phyloP scores from a whole-genome alignment of 2,797 vertebrate genomes.

The Synaphobranchus kaupii region DNA sequence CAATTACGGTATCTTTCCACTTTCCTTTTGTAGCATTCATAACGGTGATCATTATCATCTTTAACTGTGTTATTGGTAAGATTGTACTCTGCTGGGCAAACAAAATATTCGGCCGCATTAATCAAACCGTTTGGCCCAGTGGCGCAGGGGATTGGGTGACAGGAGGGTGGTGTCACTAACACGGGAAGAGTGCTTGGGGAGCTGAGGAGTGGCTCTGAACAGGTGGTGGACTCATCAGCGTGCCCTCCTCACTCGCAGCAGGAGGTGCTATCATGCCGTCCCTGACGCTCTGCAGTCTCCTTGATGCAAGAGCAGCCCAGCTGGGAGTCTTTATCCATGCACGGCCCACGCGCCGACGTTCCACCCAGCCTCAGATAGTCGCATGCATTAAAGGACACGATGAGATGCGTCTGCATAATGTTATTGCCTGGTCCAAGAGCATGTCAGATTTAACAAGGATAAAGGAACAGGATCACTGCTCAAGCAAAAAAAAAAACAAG shows the following conservation, averaged over 20 bases:
- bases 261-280: neutral
- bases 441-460: slow-evolving; percentile 22
- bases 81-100: neutral
- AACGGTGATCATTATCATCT: neutral
- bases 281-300: slow-evolving; percentile 13
- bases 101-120: neutral
- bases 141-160: neutral
- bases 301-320: slow-evolving; percentile 7
- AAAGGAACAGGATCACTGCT: slow-evolving; percentile 18
- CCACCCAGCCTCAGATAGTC: neutral
- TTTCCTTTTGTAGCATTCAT: neutral
- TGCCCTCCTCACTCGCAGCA: neutral
- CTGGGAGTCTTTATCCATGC: neutral
- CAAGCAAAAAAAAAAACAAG: neutral
- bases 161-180: neutral
- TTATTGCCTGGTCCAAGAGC: slow-evolving; percentile 5
- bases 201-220: neutral
- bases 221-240: neutral
- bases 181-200: neutral
- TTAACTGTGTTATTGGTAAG: neutral
- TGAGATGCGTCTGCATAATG: slow-evolving; percentile 21
- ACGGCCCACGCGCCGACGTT: neutral
- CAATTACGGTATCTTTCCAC: neutral
- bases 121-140: neutral
- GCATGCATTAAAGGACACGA: slow-evolving; percentile 12